Evolutionary conservation across 2,888 invertebrate species (phyloP).

Genomic region (Agrotis clavis): DNA sequence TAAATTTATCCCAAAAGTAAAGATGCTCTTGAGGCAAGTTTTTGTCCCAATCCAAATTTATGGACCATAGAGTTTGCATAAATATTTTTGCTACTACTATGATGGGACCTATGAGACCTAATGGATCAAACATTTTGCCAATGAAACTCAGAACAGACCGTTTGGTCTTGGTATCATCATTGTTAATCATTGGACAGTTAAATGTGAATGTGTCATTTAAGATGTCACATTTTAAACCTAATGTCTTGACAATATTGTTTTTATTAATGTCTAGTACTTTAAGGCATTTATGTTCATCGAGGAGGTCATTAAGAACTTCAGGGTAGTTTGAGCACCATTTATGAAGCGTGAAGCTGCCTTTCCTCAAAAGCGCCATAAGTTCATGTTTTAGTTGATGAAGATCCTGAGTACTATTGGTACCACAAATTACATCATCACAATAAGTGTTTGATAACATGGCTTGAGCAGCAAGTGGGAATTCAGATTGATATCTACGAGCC

Average conservation of each 20-base stretch:
- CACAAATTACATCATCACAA: no score
- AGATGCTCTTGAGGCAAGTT: neutral
- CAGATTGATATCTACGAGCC: no score
- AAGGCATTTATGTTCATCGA: neutral
- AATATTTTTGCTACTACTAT: neutral
- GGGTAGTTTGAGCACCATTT: neutral
- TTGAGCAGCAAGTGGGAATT: no score
- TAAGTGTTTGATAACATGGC: no score
- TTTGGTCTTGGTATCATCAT: no score
- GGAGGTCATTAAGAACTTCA: neutral
- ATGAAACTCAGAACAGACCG: no score
- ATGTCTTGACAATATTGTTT: no score
- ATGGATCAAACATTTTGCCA: neutral
- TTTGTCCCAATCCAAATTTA: neutral
- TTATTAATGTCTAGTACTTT: neutral
- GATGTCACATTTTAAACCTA: no score
- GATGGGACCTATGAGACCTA: neutral
- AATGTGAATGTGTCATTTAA: no score
- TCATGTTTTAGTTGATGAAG: neutral
- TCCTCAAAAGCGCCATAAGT: neutral
- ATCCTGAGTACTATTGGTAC: no score
- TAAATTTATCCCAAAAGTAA: constrained; percentile 1
- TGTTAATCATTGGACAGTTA: no score
- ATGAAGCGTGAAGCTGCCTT: neutral
- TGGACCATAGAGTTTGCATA: neutral